Percentiles rank a stretch among this genome's conserved stretches.
Evolutionary conservation across 2,888 invertebrate species (phyloP).

Genomic region (Reticulitermes lucifugus): DNA sequence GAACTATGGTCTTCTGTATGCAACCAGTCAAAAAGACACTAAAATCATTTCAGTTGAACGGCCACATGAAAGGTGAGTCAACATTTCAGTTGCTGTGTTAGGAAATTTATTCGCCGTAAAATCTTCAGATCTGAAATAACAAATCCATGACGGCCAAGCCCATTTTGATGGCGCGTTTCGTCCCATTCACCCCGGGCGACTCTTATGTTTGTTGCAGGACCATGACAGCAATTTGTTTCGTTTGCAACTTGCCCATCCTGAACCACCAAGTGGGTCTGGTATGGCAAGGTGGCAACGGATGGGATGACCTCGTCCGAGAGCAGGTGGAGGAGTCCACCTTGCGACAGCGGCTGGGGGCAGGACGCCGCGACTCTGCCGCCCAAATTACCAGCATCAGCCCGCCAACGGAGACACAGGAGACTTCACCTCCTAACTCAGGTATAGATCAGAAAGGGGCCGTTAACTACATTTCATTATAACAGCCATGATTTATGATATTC

Average conservation of each 20-base stretch:
- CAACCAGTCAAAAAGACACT: no score
- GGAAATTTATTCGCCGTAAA: no score
- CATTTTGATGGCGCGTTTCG: no score
- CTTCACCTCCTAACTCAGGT: conserved; percentile 69
- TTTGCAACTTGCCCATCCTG: conserved; percentile 94
- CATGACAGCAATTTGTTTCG: conserved; percentile 95
- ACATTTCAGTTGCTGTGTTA: no score
- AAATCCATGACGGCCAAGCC: no score
- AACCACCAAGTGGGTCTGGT: conserved; percentile 94
- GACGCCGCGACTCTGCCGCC: conserved; percentile 89
- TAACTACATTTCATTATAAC: no score
- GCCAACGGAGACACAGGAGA: conserved; percentile 78
- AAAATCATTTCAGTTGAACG: no score
- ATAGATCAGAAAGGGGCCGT: background rate
- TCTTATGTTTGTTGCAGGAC: conserved; percentile 71
- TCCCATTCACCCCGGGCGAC: no score
- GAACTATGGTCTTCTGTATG: no score
- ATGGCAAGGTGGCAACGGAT: conserved; percentile 94
- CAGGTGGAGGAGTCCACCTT: conserved; percentile 89
- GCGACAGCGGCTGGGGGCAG: conserved; percentile 82
- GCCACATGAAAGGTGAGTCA: no score
- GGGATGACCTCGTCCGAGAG: conserved; percentile 92
- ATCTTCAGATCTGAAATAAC: no score
- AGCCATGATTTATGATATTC: no score
- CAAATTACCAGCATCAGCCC: conserved; percentile 89